Conservation (phyloP, 2,888 invertebrate species). For the Platypus cylindrus region DNA sequence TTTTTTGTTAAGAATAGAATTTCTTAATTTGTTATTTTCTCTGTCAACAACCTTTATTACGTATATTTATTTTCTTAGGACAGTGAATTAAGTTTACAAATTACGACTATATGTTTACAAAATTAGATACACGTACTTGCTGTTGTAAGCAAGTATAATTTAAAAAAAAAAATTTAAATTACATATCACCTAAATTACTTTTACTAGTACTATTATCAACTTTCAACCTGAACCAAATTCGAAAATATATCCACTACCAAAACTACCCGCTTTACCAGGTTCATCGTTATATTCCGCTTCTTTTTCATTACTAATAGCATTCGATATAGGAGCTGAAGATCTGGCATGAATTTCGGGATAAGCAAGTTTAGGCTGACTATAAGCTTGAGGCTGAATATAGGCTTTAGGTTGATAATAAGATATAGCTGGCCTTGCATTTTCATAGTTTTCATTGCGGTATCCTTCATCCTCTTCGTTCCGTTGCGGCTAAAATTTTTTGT, state of each 20-base stretch:
- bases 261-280: slow-evolving; percentile 42
- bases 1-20: too few relatives aligned
- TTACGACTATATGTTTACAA: too few relatives aligned
- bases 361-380: slow-evolving; percentile 6
- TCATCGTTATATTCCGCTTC: slow-evolving; percentile 30
- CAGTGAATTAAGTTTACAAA: too few relatives aligned
- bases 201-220: too few relatives aligned
- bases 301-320: slow-evolving; percentile 19
- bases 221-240: slow-evolving; percentile 44
- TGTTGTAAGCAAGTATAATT: too few relatives aligned
- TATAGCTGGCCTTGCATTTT: slow-evolving; percentile 15
- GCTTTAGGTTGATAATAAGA: slow-evolving; percentile 16
- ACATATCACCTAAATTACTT: too few relatives aligned
- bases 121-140: too few relatives aligned
- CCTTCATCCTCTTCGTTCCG: slow-evolving; percentile 13
- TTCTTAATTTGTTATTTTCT: too few relatives aligned
- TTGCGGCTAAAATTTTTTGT: slow-evolving; percentile 7
- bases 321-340: slow-evolving; percentile 17
- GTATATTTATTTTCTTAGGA: too few relatives aligned
- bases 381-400: slow-evolving; percentile 6
- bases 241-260: slow-evolving; percentile 50
- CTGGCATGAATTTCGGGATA: slow-evolving; percentile 8
- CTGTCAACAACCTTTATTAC: too few relatives aligned
- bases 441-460: slow-evolving; percentile 25
- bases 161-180: too few relatives aligned